Conservation (phyloP, 2,888 invertebrate species). For the Andrena trimmerana region DNA sequence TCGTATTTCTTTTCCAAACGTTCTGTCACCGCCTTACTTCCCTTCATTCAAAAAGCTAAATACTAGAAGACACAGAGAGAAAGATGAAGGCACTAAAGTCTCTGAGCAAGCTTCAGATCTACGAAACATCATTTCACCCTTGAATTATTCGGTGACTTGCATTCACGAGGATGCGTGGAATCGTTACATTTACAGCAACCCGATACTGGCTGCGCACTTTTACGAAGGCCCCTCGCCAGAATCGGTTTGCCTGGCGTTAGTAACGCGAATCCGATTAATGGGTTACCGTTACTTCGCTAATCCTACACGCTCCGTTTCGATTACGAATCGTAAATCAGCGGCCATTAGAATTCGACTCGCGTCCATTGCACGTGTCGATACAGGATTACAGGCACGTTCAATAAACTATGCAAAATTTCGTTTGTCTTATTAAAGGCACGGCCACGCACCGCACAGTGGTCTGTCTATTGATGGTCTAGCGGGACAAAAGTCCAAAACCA, state of each 20-base stretch:
- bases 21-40: no score
- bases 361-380: slow-evolving; percentile 17
- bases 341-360: slow-evolving; percentile 3
- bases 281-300: slow-evolving; percentile 12
- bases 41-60: no score
- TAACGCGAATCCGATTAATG: not conserved
- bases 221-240: not conserved
- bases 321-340: slow-evolving; percentile 18
- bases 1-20: no score
- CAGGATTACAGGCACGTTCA: not conserved
- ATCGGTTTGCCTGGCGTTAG: not conserved
- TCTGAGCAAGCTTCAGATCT: no score
- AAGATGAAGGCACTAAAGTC: no score
- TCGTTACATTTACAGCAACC: not conserved
- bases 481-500: no score
- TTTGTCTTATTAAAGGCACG: not conserved
- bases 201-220: not conserved
- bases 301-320: slow-evolving; percentile 2
- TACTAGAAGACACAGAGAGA: no score
- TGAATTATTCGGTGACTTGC: no score
- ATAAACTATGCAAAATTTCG: slow-evolving; percentile 23
- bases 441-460: not conserved
- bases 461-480: not conserved
- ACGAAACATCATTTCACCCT: no score
- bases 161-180: no score